phyloP scores from a whole-genome alignment of 92 coral and sea anemone genomes.

The Siderastrea siderea region DNA sequence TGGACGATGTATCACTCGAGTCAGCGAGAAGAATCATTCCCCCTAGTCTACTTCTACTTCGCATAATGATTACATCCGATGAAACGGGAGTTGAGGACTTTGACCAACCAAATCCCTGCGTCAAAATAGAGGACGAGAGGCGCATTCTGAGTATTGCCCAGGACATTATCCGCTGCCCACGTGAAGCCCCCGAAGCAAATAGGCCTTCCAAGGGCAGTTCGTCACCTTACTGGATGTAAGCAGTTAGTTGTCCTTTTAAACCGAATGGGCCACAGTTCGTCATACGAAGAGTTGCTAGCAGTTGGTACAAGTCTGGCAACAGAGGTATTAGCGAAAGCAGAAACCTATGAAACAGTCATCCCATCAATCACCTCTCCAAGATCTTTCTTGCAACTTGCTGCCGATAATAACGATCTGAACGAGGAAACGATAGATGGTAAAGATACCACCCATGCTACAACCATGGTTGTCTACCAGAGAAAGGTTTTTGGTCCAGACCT shows the following conservation, averaged over 20 bases:
- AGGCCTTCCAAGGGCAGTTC: constrained; percentile 46
- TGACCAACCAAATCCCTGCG: constrained; percentile 44
- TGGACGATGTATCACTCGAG: constrained; percentile 29
- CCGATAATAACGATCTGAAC: too few relatives aligned
- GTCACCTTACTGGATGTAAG: constrained; percentile 56
- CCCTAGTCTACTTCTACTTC: constrained; percentile 48
- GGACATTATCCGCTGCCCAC: constrained; percentile 45
- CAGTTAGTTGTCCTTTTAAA: constrained; percentile 46
- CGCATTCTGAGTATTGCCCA: constrained; percentile 33
- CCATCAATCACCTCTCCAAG: constrained; percentile 51
- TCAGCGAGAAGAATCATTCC: constrained; percentile 31
- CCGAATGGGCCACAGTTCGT: constrained; percentile 52
- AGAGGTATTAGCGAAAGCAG: constrained; percentile 34
- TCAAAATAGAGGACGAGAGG: constrained; percentile 50
- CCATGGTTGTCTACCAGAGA: too few relatives aligned
- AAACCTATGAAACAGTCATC: constrained; percentile 32
- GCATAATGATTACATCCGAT: constrained; percentile 51
- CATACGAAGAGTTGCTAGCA: constrained; percentile 26
- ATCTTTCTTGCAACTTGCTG: constrained; percentile 49
- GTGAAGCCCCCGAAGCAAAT: constrained; percentile 60
- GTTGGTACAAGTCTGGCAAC: constrained; percentile 34
- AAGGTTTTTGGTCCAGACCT: constrained; percentile 56
- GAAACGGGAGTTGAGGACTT: constrained; percentile 49
- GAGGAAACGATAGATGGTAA: too few relatives aligned
- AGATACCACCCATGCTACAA: too few relatives aligned